A percentile compares a stretch with the other conserved stretches of the same genome.
Conservation (phyloP, 2,888 invertebrate genomes). For the Cephonodes hylas region DNA sequence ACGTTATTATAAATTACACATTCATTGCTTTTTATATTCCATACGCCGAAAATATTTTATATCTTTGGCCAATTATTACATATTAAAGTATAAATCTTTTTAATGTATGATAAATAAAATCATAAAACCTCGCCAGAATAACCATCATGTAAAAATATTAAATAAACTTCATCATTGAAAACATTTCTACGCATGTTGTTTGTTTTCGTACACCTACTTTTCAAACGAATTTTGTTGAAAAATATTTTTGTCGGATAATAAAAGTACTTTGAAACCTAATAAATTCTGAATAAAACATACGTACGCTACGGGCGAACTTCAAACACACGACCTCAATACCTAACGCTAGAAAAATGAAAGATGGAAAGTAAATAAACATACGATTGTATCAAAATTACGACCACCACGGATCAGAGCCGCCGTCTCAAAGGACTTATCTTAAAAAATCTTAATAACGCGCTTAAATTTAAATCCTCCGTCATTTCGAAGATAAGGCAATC, state of each 20-base stretch:
- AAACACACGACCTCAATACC: background rate
- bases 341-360: background rate
- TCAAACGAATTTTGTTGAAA: background rate
- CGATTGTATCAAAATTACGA: background rate
- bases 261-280: too few species aligned
- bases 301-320: background rate
- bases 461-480: constrained; percentile 17
- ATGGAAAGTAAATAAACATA: background rate
- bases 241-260: background rate
- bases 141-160: background rate
- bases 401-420: background rate
- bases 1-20: background rate
- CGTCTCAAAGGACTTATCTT: background rate
- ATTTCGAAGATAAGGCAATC: constrained; percentile 19
- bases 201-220: background rate
- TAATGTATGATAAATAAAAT: background rate
- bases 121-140: background rate
- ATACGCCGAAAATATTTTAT: background rate
- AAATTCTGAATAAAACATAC: background rate
- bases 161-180: background rate
- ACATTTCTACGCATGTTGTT: background rate
- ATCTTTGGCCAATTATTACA: background rate
- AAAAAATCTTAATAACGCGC: background rate
- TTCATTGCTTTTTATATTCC: background rate
- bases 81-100: background rate